Conservation (phyloP, 2,113 vertebrate genomes). For the Mobula birostris region DNA sequence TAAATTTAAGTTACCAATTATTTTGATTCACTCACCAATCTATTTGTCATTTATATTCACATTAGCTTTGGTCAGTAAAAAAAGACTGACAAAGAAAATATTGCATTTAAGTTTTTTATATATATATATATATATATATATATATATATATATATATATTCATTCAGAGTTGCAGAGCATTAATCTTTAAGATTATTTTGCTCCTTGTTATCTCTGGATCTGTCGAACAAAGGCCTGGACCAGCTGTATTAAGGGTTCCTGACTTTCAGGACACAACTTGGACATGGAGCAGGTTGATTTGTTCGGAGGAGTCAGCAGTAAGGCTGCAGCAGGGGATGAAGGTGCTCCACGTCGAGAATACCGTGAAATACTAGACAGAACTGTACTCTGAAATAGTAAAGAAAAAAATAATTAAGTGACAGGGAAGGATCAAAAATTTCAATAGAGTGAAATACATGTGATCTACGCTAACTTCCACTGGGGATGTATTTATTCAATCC, state of each 20-base stretch:
- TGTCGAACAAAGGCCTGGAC: slow-evolving; percentile 89
- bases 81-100: neutral
- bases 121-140: neutral
- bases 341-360: slow-evolving; percentile 85
- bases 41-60: neutral
- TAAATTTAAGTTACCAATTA: neutral
- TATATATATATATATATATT: neutral
- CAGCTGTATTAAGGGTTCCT: slow-evolving; percentile 88
- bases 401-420: neutral
- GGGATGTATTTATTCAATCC: neutral
- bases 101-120: neutral
- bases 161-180: neutral
- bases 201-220: slow-evolving; percentile 71
- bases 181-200: neutral
- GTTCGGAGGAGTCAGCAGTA: slow-evolving; percentile 74
- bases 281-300: slow-evolving; percentile 62
- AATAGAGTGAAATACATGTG: neutral
- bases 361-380: slow-evolving; percentile 80
- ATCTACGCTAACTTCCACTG: neutral
- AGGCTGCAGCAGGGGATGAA: slow-evolving; percentile 69
- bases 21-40: neutral
- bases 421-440: neutral
- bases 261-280: slow-evolving; percentile 75
- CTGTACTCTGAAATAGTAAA: slow-evolving; percentile 68
- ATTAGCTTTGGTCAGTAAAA: slow-evolving; percentile 20